Base-by-base conservation (phyloP, 2,113 vertebrate genomes). In the Isichthys henryi region DNA sequence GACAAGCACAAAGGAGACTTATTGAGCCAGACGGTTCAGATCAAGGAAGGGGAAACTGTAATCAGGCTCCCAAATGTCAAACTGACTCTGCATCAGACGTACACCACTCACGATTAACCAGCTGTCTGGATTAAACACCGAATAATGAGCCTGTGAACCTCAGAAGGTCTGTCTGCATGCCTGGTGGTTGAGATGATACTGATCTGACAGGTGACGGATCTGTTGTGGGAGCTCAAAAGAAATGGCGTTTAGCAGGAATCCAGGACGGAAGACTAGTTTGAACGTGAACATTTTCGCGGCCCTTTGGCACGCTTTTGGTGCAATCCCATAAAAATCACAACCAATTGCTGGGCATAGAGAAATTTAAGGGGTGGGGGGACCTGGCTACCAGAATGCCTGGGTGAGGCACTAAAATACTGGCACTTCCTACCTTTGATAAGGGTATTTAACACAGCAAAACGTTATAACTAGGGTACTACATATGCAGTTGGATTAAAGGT, bases 121-220 rank as follows among this genome's bases (percentile, higher is more conserved):
- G 85, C 89, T 39, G 70, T 27, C 88, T 87, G 88, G 3, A 35
- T 89, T 87, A 66, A 49, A 85, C 62, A 70, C 62, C 31, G n/a
- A 70, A 70, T 5, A 70, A 70, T 13, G n/a, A 27, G n/a, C 62
- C 62, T 31, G 62, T 27, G 62, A 70, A 89, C 84, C 82, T 91
- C 90, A 91, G 89, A 90, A 70, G 84, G 56, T 70, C 85, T 23
- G 83, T 80, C 89, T 92, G 89, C 89, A 91, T 43, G 35, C 35
- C 1, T 19, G 13, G 70, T 17, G 27, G 15, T 5, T 5, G 35
- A 39, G 15, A 77, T 3, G 35, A 19, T 77, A 39, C 15, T 77
- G 0, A 77, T 77, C 35, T 39, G 70, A 77, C 1, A 17, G 11
- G 70, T 19, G 35, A 43, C 2, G 17, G 17, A 39, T 80, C 31